These are phyloP conservation scores for Pristiophorus japonicus DNA, from an alignment of 2,113 vertebrate species.

Conservation along the genomic window DNA sequence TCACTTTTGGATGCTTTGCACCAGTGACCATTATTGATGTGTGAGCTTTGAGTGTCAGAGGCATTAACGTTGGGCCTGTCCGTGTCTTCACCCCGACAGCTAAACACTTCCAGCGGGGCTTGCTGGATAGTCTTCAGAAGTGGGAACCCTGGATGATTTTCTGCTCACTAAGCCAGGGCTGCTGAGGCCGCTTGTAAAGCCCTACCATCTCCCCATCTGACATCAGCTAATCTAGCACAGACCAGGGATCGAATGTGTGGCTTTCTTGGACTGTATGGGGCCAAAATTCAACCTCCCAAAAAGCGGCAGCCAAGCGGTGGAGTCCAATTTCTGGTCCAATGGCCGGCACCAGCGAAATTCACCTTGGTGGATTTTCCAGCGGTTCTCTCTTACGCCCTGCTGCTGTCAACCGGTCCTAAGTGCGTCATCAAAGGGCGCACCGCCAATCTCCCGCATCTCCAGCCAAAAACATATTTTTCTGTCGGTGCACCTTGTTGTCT, in stretches of 20 bases:
- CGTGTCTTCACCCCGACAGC: neutral
- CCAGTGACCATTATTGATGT: neutral
- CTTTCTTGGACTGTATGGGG: neutral
- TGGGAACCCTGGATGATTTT: neutral
- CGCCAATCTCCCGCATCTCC: no score
- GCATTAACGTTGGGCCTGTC: neutral
- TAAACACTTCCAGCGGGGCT: neutral
- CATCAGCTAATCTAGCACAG: neutral
- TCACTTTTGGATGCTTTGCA: neutral
- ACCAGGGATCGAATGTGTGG: neutral
- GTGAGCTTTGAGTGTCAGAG: neutral
- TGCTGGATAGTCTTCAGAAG: neutral
- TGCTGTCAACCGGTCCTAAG: no score
- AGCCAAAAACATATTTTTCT: no score
- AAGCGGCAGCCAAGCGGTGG: no score
- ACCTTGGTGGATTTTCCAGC: no score
- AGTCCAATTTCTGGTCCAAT: no score
- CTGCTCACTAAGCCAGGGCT: no score
- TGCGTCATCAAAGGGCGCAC: no score
- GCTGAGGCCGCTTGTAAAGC: neutral
- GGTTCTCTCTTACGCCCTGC: no score
- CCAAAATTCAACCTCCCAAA: no score
- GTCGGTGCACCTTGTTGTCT: no score
- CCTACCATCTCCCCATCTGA: neutral
- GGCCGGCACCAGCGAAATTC: no score